phyloP scores from a whole-genome alignment of 2,888 invertebrate genomes.

The Fragum sueziense region DNA sequence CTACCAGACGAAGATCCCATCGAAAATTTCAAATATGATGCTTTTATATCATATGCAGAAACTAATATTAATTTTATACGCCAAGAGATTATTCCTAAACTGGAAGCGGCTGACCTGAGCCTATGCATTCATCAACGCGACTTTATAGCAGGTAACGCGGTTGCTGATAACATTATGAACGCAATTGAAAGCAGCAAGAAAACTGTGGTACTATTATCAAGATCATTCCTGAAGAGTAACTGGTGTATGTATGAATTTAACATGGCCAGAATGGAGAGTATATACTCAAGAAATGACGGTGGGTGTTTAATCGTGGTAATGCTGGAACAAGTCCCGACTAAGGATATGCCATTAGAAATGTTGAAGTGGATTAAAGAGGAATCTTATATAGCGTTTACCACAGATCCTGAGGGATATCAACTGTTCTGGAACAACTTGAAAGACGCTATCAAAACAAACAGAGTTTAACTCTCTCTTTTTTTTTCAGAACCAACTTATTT shows the following conservation, averaged over 20 bases:
- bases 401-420: slow-evolving; percentile 10
- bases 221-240: slow-evolving; percentile 52
- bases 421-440: slow-evolving; percentile 19
- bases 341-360: slow-evolving; percentile 29
- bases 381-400: slow-evolving; percentile 18
- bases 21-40: slow-evolving; percentile 52
- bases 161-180: slow-evolving; percentile 59
- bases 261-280: slow-evolving; percentile 60
- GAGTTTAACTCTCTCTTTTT: slow-evolving; percentile 12
- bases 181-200: slow-evolving; percentile 63
- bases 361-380: slow-evolving; percentile 27
- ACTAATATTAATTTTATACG: slow-evolving; percentile 34
- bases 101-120: slow-evolving; percentile 32
- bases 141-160: slow-evolving; percentile 59
- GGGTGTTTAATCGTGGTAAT: slow-evolving; percentile 14
- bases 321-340: slow-evolving; percentile 21
- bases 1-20: not conserved
- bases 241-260: slow-evolving; percentile 67
- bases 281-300: slow-evolving; percentile 33
- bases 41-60: slow-evolving; percentile 57
- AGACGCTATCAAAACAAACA: slow-evolving; percentile 4
- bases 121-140: slow-evolving; percentile 63
- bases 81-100: slow-evolving; percentile 17
- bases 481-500: too few species aligned
- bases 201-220: slow-evolving; percentile 58